These are phyloP conservation scores for Abramis brama DNA, from an alignment of 2,113 vertebrate species.

Conservation along the genomic window DNA sequence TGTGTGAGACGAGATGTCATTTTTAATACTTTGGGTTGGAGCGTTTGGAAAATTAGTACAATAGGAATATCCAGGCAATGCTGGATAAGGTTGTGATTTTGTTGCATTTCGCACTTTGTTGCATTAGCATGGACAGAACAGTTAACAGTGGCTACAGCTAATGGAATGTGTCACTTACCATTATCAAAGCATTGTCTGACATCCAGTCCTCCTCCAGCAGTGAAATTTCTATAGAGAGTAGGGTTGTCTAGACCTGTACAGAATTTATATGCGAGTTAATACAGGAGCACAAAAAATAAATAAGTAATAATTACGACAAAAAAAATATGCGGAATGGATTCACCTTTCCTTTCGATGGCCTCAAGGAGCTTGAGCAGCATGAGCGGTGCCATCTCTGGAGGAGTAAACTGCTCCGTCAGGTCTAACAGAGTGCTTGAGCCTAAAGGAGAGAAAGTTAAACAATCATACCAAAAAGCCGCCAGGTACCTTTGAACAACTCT, in stretches of 20 bases:
- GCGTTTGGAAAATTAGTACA: neutral
- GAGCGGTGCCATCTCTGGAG: slow-evolving; percentile 84
- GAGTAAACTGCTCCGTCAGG: slow-evolving; percentile 89
- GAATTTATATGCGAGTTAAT: neutral
- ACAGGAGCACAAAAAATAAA: neutral
- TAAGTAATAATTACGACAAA: neutral
- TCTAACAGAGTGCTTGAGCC: slow-evolving; percentile 81
- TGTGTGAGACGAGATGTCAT: neutral
- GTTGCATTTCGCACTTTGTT: neutral
- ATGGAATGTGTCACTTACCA: slow-evolving; percentile 75
- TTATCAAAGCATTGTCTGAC: slow-evolving; percentile 89
- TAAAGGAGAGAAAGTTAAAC: slow-evolving; percentile 66
- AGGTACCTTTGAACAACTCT: slow-evolving; percentile 31
- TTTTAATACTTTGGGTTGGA: neutral
- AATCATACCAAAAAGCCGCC: neutral
- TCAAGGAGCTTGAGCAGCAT: slow-evolving; percentile 87
- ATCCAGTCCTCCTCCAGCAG: slow-evolving; percentile 82
- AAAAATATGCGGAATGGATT: slow-evolving; percentile 27
- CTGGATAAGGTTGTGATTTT: neutral
- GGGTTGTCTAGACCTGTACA: slow-evolving; percentile 88
- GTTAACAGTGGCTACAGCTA: neutral
- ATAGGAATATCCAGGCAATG: neutral
- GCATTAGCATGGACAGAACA: neutral
- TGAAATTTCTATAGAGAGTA: slow-evolving; percentile 87
- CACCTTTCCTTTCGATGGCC: slow-evolving; percentile 94